Conservation (phyloP, 92 coral and sea anemone genomes). For the Metridium senile region DNA sequence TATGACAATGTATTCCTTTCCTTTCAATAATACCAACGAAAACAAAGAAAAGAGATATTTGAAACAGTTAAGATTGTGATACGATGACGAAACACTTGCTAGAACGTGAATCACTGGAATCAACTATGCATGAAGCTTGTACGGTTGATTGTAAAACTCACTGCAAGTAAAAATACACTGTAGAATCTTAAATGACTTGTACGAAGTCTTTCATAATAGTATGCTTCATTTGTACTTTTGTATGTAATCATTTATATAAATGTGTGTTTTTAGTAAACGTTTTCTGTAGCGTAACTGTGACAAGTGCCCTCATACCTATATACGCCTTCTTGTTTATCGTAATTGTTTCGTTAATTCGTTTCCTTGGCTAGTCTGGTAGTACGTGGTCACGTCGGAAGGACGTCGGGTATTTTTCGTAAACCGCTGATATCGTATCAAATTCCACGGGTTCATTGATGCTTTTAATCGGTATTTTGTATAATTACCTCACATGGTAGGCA, state of each 20-base stretch:
- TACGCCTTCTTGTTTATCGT: too few relatives aligned
- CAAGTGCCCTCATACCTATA: too few relatives aligned
- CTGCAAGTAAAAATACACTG: too few relatives aligned
- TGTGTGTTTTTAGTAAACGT: too few relatives aligned
- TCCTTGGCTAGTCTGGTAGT: slow-evolving; percentile 22
- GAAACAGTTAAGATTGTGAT: slow-evolving; percentile 14
- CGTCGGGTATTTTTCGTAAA: slow-evolving; percentile 31
- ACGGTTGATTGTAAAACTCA: too few relatives aligned
- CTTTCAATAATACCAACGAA: neutral
- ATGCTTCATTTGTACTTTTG: too few relatives aligned
- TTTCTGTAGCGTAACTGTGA: neutral
- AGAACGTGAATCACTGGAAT: slow-evolving; percentile 1
- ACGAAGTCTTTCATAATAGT: too few relatives aligned
- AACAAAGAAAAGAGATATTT: slow-evolving; percentile 11
- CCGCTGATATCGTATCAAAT: slow-evolving; percentile 17
- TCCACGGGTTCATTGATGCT: slow-evolving; percentile 17
- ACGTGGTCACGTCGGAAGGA: slow-evolving; percentile 13
- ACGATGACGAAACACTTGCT: slow-evolving; percentile 21
- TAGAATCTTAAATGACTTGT: too few relatives aligned
- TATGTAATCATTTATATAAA: too few relatives aligned
- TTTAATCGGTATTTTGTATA: slow-evolving; percentile 6
- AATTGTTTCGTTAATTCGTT: too few relatives aligned
- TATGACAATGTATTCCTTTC: neutral
- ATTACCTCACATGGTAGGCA: slow-evolving; percentile 14
- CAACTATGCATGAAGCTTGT: neutral